Evolutionary conservation across 2,888 invertebrate species (phyloP).

Genomic region (Eumerus sabulonum): DNA sequence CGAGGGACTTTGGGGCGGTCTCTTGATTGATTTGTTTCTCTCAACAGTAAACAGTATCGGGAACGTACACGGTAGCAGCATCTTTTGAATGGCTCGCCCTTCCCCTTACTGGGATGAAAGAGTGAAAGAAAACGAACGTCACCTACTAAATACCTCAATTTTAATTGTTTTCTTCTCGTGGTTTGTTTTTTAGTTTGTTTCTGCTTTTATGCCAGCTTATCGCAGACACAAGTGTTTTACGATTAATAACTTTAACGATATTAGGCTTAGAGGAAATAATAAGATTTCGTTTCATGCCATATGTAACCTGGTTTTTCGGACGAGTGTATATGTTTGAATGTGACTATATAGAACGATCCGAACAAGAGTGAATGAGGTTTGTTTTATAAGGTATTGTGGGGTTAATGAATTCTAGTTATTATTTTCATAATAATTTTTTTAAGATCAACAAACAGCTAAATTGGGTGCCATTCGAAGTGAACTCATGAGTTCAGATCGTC

Average conservation of each 20-base stretch:
- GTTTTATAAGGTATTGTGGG: conserved; percentile 8
- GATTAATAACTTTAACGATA: conserved; percentile 34
- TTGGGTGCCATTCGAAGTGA: no score
- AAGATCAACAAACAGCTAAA: no score
- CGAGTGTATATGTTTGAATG: not conserved
- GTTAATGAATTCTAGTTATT: not conserved
- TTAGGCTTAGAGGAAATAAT: conserved; percentile 10
- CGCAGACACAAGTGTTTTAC: conserved; percentile 59
- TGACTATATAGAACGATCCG: no score
- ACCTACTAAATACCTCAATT: conserved; percentile 42
- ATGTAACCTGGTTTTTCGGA: conserved; percentile 15
- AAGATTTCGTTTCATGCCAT: no score
- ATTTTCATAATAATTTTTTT: no score
- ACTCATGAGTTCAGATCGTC: no score
- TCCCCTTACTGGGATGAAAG: conserved; percentile 30
- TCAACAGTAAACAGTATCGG: conserved; percentile 26
- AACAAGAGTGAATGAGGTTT: not conserved
- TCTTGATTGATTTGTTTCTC: conserved; percentile 59
- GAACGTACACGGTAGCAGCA: conserved; percentile 36
- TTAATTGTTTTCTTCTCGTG: conserved; percentile 40
- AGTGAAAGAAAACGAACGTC: conserved; percentile 5
- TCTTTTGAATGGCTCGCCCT: conserved; percentile 12
- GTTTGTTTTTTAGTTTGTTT: not conserved
- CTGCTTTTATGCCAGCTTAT: conserved; percentile 52
- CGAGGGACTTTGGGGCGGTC: conserved; percentile 59